A percentile compares a stretch with the other conserved stretches of the same genome.
Conservation (phyloP, 2,797 vertebrate genomes). For the Leptodactylus fallax region DNA sequence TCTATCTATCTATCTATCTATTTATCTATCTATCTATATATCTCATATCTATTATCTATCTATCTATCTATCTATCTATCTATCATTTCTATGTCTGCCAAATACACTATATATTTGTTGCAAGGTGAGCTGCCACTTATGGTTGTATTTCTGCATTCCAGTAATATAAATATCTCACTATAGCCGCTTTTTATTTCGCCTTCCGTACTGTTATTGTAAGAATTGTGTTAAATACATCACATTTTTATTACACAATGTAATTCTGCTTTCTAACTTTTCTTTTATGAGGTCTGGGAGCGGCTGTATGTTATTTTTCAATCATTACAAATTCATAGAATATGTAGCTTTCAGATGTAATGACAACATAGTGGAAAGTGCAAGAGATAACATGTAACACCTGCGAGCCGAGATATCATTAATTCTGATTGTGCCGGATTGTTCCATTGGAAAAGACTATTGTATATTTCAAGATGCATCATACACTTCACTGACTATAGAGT, state of each 20-base stretch:
- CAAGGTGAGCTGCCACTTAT: neutral
- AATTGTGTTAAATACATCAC: neutral
- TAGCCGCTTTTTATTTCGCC: neutral
- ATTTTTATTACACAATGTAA: neutral
- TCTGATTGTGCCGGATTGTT: slow-evolving; percentile 47
- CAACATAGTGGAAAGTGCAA: neutral
- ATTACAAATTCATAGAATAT: slow-evolving; percentile 29
- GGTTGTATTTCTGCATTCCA: neutral
- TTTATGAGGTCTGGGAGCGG: neutral
- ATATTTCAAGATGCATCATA: slow-evolving; percentile 34
- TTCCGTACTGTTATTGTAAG: neutral
- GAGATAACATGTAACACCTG: slow-evolving; percentile 45
- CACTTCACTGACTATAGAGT: slow-evolving; percentile 47
- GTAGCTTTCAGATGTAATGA: slow-evolving; percentile 40
- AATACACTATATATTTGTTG: no score
- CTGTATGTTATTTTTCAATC: slow-evolving; percentile 44
- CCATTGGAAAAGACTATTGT: slow-evolving; percentile 4
- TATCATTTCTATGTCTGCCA: no score
- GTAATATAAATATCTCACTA: neutral
- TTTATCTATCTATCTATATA: no score
- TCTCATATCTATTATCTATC: no score
- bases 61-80: no score
- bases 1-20: no score
- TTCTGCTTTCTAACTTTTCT: neutral
- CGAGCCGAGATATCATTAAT: slow-evolving; percentile 44